Base-by-base conservation (phyloP, 2,797 vertebrate genomes). In the Pangasius sanitwongsei region DNA sequence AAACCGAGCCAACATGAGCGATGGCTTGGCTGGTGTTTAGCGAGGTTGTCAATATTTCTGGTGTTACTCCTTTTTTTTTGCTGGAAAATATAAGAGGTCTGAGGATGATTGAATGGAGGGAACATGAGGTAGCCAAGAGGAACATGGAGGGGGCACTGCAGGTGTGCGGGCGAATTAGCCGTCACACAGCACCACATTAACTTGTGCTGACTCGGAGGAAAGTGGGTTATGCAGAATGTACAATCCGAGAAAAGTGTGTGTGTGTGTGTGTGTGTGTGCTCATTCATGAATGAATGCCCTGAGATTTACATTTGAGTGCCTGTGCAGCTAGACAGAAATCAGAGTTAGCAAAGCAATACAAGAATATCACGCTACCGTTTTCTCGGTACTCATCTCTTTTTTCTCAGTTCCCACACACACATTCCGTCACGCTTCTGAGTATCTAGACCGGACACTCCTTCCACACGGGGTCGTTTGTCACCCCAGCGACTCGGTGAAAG, bases 151-250 rank as follows among this genome's bases (percentile, higher is more conserved):
- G 80, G 81, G 57, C 20, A 61, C 8, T 86, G 88, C 88, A 89
- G 88, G 88, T 89, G 88, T 86, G 72, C 18, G 16, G 70, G 25
- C 0, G 37, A 69, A 78, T 74, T 84, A 84, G 67, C 41, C 59
- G 15, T 88, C 87, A 88, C n/a, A 55, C 70, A 65, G 18, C 72
- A 67, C 72, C 87, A 85, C 48, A 67, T 78, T 55, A 74, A 87
- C 77, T 89, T 85, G 53, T 83, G 85, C 86, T 90, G 86, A 90
- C 86, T 81, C 15, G 61, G 57, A 80, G 86, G 86, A 90, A 90
- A 90, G 83, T 85, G 41, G 82, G 61, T 87, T 80, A 34, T 59
- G 74, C n/a, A 70, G 70, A 84, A 89, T 55, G 44, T 77, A 28
- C 7, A 13, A 28, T 28, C 57, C 7, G 25, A 61, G 80, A 44